A percentile compares a stretch with the other conserved stretches of the same genome.
Conservation (phyloP, 2,888 invertebrate species). For the Drosophila peninsularis region DNA sequence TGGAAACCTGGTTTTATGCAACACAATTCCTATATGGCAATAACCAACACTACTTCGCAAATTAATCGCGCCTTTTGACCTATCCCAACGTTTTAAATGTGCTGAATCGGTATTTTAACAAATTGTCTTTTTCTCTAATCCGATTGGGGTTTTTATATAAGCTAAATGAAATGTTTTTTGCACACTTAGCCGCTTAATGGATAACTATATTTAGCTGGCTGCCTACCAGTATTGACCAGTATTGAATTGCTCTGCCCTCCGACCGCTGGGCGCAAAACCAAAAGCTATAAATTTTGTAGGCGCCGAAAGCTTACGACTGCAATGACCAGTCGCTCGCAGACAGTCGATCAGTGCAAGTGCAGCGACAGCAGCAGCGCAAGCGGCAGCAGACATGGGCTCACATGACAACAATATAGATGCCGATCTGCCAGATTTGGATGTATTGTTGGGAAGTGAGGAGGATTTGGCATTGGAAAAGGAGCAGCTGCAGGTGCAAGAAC, state of each 20-base stretch:
- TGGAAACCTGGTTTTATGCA: not conserved
- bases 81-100: constrained; percentile 43
- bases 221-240: constrained; percentile 42
- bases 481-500: constrained; percentile 70
- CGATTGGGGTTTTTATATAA: constrained; percentile 39
- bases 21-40: not conserved
- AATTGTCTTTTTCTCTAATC: constrained; percentile 29
- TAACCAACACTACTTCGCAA: constrained; percentile 21
- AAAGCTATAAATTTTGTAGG: constrained; percentile 37
- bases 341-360: constrained; percentile 47
- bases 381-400: constrained; percentile 39
- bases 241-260: constrained; percentile 25
- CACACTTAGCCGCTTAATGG: constrained; percentile 53
- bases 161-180: constrained; percentile 5
- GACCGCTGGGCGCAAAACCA: constrained; percentile 3
- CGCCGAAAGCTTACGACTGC: constrained; percentile 46
- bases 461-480: constrained; percentile 47
- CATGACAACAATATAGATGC: constrained; percentile 19
- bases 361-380: constrained; percentile 1
- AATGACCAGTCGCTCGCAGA: constrained; percentile 29
- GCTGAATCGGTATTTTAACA: constrained; percentile 38
- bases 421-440: constrained; percentile 19
- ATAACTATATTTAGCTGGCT: constrained; percentile 45
- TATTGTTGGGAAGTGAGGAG: constrained; percentile 36
- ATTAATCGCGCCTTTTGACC: constrained; percentile 28